Base-by-base conservation (phyloP, 30 jellyfish, hydroid and myxozoan genomes). In the Cassiopea xamachana region DNA sequence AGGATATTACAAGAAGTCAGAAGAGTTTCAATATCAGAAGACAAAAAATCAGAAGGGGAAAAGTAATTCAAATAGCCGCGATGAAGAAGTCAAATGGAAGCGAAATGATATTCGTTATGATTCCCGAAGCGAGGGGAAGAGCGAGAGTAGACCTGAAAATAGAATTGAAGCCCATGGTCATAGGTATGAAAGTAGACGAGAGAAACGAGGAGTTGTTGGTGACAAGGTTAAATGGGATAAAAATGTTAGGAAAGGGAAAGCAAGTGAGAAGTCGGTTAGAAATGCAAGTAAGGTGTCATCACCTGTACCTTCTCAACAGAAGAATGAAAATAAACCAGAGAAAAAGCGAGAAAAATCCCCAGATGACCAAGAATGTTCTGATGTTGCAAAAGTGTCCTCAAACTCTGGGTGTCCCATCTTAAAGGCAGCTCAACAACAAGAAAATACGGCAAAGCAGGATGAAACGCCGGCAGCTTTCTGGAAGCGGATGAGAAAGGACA, bases 401-500 rank as follows among this genome's bases (percentile, higher is more conserved):
- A 73, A n/a, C 18, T 47, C 79, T 2, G 95, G 70, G n/a, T 78
- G 17, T 48, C 87, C 90, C 19, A 17, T 46, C 9, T 48, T 75
- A 2, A 58, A 69, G n/a, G n/a, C n/a, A 7, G 61, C 64, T 44
- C 84, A 81, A n/a, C 94, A 77, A 19, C 77, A 90, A 74, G 92
- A 81, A 77, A 88, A 87, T 62, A 90, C 91, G 1, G 98, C 96
- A 13, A 87, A 93, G 77, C 94, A 69, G 46, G 92, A 90, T 73
- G 98, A 93, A 79, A 7, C 91, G 9, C 81, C 98, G 2, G 98
- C 98, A 3, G 98, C 96, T 9, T 93, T 93, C 83, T 93, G 96
- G 96, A 84, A 59, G 45, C 88, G 98, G 75, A 93, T 93, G 98
- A 83, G 96, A 17, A 82, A 89, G 79, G 55, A 46, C 13, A 60